phyloP scores from a whole-genome alignment of 2,113 vertebrate genomes.

The Smithornis capensis region DNA sequence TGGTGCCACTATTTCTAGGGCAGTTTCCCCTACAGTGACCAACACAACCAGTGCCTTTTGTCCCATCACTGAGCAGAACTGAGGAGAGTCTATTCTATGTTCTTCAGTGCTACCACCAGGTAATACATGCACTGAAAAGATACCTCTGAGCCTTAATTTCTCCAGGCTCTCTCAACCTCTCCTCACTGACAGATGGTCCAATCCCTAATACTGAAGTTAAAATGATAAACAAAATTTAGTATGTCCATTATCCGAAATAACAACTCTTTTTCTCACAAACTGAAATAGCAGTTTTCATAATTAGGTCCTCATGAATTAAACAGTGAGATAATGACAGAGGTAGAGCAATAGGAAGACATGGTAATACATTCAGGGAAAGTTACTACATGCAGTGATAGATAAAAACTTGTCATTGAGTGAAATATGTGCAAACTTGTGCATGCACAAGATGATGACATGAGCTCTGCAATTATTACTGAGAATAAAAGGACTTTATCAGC shows the following conservation, averaged over 20 bases:
- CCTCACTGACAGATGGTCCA: neutral
- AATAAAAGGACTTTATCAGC: slow-evolving; percentile 51
- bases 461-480: slow-evolving; percentile 15
- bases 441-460: neutral
- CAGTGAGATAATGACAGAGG: neutral
- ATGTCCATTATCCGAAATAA: neutral
- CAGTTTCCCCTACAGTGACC: neutral
- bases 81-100: neutral
- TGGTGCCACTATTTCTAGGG: neutral
- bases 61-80: neutral
- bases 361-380: neutral
- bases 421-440: neutral
- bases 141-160: neutral
- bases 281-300: neutral
- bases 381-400: neutral
- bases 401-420: neutral
- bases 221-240: neutral
- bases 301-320: neutral
- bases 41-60: neutral
- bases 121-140: neutral
- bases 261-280: neutral
- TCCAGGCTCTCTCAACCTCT: neutral
- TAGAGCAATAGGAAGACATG: neutral
- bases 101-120: neutral
- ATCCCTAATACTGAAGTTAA: neutral